A percentile compares a stretch with the other conserved stretches of the same genome.
Evolutionary conservation across 2,113 vertebrate species (phyloP).

Genomic region (Gavialis gangeticus): DNA sequence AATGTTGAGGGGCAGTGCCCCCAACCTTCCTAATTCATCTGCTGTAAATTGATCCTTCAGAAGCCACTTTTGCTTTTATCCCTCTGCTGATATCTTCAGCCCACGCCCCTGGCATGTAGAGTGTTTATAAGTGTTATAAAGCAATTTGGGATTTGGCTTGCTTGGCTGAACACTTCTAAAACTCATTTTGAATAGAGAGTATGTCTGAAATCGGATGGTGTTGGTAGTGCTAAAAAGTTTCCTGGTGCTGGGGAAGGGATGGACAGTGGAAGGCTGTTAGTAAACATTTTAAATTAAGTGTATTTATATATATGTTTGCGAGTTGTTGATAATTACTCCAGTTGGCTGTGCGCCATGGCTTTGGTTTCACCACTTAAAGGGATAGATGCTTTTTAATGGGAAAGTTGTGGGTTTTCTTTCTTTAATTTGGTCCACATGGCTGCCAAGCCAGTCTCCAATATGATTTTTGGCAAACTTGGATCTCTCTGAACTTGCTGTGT

Average conservation of each 20-base stretch:
- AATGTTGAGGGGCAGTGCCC: not conserved
- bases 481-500: not conserved
- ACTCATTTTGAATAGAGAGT: constrained; percentile 45
- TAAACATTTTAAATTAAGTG: not conserved
- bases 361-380: not conserved
- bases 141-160: constrained; percentile 76
- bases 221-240: not conserved
- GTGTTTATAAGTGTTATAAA: constrained; percentile 44
- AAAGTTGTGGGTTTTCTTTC: not conserved
- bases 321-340: not conserved
- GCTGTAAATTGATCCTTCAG: constrained; percentile 19
- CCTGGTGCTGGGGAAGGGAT: not conserved
- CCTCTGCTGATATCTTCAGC: constrained; percentile 55
- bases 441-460: not conserved
- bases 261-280: not conserved
- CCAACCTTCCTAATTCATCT: constrained; percentile 28
- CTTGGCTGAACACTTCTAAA: constrained; percentile 71
- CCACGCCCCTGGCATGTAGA: constrained; percentile 43
- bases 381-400: not conserved
- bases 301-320: too few species aligned
- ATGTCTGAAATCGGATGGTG: constrained; percentile 31
- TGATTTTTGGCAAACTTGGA: not conserved
- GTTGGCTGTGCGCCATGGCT: not conserved
- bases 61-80: constrained; percentile 48
- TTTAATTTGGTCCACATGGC: not conserved